Evolutionary conservation across 2,113 vertebrate genomes (phyloP).

Genomic region (Turdus rufiventris): DNA sequence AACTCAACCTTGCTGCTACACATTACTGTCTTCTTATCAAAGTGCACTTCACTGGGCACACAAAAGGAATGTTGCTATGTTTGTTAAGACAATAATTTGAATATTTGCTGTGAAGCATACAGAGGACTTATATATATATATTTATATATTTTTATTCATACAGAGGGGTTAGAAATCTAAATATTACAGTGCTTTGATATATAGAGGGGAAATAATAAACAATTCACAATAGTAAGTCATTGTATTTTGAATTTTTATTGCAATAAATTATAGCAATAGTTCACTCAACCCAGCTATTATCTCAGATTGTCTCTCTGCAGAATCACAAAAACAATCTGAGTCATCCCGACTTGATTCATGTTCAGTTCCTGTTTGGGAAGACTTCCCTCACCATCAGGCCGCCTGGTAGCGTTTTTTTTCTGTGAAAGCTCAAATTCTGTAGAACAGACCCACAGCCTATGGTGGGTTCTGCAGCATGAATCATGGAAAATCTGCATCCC

Average conservation of each 20-base stretch:
- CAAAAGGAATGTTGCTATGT: background rate
- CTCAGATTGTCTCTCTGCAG: slow-evolving; percentile 45
- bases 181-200: background rate
- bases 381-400: background rate
- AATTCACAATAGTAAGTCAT: background rate
- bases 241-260: slow-evolving; percentile 15
- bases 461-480: slow-evolving; percentile 27
- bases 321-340: slow-evolving; percentile 57
- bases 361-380: slow-evolving; percentile 56
- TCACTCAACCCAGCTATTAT: slow-evolving; percentile 53
- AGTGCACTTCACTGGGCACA: background rate
- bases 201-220: background rate
- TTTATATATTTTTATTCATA: background rate
- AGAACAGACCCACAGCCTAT: background rate
- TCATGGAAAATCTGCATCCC: slow-evolving; percentile 33
- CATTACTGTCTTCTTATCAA: background rate
- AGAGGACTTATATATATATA: background rate
- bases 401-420: background rate
- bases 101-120: background rate
- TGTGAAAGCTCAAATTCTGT: slow-evolving; percentile 6
- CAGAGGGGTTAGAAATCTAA: background rate
- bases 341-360: slow-evolving; percentile 35
- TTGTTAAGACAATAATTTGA: background rate
- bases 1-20: background rate
- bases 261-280: slow-evolving; percentile 45